Evolutionary conservation across 1,140 invertebrate species (phyloP).

Genomic region (Conopomorpha cramerella): DNA sequence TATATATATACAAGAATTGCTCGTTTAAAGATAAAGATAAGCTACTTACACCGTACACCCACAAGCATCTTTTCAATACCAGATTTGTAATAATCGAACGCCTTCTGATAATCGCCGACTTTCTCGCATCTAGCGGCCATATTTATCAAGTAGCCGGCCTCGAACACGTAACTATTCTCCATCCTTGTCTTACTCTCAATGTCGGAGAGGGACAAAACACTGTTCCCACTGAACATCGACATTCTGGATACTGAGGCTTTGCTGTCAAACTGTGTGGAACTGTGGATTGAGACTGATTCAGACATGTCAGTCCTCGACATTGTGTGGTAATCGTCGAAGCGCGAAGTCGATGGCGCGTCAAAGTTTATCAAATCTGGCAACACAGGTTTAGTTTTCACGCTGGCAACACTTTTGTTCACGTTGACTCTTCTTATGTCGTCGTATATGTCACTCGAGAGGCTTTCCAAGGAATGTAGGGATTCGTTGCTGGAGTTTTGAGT

Average conservation of each 20-base stretch:
- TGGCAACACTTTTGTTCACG: slow-evolving; percentile 20
- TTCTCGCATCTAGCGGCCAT: slow-evolving; percentile 39
- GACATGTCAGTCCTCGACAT: slow-evolving; percentile 12
- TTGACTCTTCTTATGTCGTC: slow-evolving; percentile 31
- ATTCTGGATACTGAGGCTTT: slow-evolving; percentile 15
- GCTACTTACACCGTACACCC: slow-evolving; percentile 55
- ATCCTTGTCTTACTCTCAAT: slow-evolving; percentile 28
- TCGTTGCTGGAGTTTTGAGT: slow-evolving; percentile 26
- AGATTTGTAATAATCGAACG: slow-evolving; percentile 46
- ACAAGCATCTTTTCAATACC: slow-evolving; percentile 56
- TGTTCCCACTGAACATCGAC: slow-evolving; percentile 15
- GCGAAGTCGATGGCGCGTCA: slow-evolving; percentile 34
- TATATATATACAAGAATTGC: too few species aligned
- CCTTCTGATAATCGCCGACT: slow-evolving; percentile 29
- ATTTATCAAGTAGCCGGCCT: slow-evolving; percentile 45
- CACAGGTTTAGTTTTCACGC: slow-evolving; percentile 22
- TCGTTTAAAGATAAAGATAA: too few species aligned
- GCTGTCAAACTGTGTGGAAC: slow-evolving; percentile 11
- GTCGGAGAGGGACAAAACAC: slow-evolving; percentile 21
- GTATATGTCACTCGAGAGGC: slow-evolving; percentile 29
- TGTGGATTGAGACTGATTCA: slow-evolving; percentile 12
- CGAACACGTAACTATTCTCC: slow-evolving; percentile 51
- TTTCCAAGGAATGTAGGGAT: slow-evolving; percentile 32
- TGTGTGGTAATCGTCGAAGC: slow-evolving; percentile 34
- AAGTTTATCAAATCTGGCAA: slow-evolving; percentile 46